Conservation (phyloP, 2,797 vertebrate genomes). For the Protosalanx chinensis region DNA sequence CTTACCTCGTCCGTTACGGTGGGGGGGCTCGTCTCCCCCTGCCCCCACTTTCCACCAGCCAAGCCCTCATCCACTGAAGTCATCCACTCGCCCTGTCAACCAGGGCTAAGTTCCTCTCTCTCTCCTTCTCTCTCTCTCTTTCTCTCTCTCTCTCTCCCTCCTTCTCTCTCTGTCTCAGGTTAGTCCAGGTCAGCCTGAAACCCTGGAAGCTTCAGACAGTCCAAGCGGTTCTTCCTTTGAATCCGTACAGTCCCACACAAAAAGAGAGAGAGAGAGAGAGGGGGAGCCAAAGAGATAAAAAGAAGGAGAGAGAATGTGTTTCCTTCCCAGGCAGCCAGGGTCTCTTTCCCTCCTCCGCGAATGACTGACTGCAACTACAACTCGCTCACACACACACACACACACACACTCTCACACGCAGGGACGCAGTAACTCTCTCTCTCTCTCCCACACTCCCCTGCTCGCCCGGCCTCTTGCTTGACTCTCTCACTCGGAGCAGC, state of each 20-base stretch:
- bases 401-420: conserved; percentile 12
- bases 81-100: conserved; percentile 51
- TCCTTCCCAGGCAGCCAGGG: conserved; percentile 29
- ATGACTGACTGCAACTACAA: not conserved
- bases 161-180: not conserved
- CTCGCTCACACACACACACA: conserved; percentile 10
- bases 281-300: conserved; percentile 39
- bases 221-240: conserved; percentile 51
- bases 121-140: not conserved
- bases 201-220: conserved; percentile 32
- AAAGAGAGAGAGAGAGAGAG: conserved; percentile 15
- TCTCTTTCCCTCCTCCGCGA: conserved; percentile 28
- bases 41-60: conserved; percentile 45
- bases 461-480: conserved; percentile 48
- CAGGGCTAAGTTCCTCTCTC: conserved; percentile 34
- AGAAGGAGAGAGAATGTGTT: conserved; percentile 30
- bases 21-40: conserved; percentile 55
- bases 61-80: conserved; percentile 60
- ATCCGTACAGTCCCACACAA: conserved; percentile 49
- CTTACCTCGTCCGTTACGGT: conserved; percentile 23
- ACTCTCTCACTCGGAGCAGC: conserved; percentile 60
- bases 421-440: conserved; percentile 33
- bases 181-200: not conserved
- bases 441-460: conserved; percentile 32
- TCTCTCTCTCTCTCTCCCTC: not conserved